A percentile compares a stretch with the other conserved stretches of the same genome.
phyloP scores from a whole-genome alignment of 1,140 invertebrate species.

The Eumeta japonica region DNA sequence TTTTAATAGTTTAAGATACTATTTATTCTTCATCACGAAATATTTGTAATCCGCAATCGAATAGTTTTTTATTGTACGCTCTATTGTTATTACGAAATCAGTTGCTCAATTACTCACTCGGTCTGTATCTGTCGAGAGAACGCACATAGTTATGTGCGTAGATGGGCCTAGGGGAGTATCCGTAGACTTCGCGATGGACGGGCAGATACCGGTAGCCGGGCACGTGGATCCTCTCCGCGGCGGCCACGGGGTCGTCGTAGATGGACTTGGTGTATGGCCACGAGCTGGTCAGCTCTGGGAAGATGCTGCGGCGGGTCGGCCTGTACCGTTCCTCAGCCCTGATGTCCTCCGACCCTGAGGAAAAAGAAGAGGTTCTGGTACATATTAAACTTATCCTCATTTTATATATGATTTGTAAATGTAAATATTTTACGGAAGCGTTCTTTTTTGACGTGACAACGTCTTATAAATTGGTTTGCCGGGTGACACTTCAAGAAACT shows the following conservation, averaged over 20 bases:
- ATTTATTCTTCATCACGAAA: too few relatives aligned
- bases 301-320: slow-evolving; percentile 68
- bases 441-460: too few relatives aligned
- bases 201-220: slow-evolving; percentile 87
- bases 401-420: too few relatives aligned
- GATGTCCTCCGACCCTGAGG: slow-evolving; percentile 82
- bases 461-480: too few relatives aligned
- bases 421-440: too few relatives aligned
- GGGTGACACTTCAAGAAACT: too few relatives aligned
- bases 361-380: too few relatives aligned
- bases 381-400: too few relatives aligned
- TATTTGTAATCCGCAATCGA: too few relatives aligned
- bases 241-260: slow-evolving; percentile 76
- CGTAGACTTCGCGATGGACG: slow-evolving; percentile 83
- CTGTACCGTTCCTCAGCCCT: slow-evolving; percentile 76
- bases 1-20: too few relatives aligned
- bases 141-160: slow-evolving; percentile 79
- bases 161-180: slow-evolving; percentile 81
- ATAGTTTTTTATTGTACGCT: too few relatives aligned
- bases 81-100: neutral
- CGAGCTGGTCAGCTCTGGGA: slow-evolving; percentile 66
- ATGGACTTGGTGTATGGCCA: slow-evolving; percentile 80
- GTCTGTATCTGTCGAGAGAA: slow-evolving; percentile 74
- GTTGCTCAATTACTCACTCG: slow-evolving; percentile 71
- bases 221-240: slow-evolving; percentile 77